Base-by-base conservation (phyloP, 2,888 invertebrate species). In the Bursaphelenchus okinawaensis region DNA sequence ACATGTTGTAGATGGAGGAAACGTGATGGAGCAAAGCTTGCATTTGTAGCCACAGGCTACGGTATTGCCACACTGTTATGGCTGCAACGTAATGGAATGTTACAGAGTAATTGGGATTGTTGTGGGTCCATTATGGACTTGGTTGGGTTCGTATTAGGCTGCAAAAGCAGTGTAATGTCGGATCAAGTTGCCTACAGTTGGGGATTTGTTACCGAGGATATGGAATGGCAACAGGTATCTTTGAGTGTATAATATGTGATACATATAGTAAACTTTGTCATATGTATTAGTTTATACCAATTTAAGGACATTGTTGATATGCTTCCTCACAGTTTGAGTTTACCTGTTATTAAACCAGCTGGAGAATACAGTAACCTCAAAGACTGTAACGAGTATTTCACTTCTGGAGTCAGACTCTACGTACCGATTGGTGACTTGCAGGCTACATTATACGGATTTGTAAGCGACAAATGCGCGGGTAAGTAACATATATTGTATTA, bases 401-500 rank as follows among this genome's bases (percentile, higher is more conserved):
- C 23, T 19, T 50, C 4, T 1, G 63, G 50, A 12, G 63, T 40
- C 28, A 52, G 63, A 16, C 19, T 68, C 16, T 12, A 54, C 19
- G 71, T 72, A 7, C 51, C 70, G 20, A 20, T 72, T 12, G 69
- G 67, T 23, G 71, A 69, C 31, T 50, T 72, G n/a, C 69, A 69
- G 26, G 55, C 69, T 8, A 68, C 71, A 6, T 52, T 72, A 16
- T 52, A 63, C 3, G 58, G 59, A n/a, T 31, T 68, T 51, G 8
- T 65, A 8, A 8, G 27, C 8, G 28, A 31, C 0, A 24, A 51
- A 0, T 62, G 55, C 22, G 69, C 69, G 8, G 68, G 65, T 62
- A 23, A 26, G 56, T 20, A 63, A 31, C 23, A 22, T 28, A 8
- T 26, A n/a, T 50, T 66, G 7, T 27, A 19, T 22, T 16, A n/a